Percentiles rank a stretch among this genome's conserved stretches.
phyloP scores from a whole-genome alignment of 64 coral and sea anemone species.

The Platygyra sinensis region DNA sequence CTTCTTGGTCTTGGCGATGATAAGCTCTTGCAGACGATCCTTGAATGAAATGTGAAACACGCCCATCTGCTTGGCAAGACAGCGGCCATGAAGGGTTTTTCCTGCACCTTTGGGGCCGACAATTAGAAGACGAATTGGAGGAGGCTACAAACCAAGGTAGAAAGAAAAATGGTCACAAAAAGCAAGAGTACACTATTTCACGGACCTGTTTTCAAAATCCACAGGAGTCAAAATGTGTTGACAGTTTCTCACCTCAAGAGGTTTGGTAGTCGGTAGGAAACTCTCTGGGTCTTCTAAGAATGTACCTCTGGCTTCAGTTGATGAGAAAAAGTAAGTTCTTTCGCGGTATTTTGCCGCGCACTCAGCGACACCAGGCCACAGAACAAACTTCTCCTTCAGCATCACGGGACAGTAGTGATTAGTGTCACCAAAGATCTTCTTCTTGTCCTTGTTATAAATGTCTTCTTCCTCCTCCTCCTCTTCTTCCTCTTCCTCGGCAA shows the following conservation, averaged over 20 bases:
- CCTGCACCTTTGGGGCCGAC: conserved; percentile 90
- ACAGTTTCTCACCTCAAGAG: conserved; percentile 71
- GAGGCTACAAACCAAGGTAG: conserved; percentile 53
- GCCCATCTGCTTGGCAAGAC: conserved; percentile 76
- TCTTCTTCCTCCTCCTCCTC: conserved; percentile 83
- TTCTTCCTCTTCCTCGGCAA: conserved; percentile 91
- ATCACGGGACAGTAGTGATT: conserved; percentile 95
- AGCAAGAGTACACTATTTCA: not conserved
- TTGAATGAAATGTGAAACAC: conserved; percentile 95
- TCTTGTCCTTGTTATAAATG: conserved; percentile 81
- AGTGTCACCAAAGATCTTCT: conserved; percentile 89
- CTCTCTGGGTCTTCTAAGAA: conserved; percentile 79
- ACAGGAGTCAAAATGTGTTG: not conserved
- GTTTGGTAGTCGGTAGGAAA: conserved; percentile 61
- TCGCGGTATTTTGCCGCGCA: conserved; percentile 93
- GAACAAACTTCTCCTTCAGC: conserved; percentile 87
- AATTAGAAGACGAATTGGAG: conserved; percentile 86
- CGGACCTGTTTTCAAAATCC: not conserved
- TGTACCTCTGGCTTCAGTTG: conserved; percentile 47
- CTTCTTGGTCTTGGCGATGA: conserved; percentile 96
- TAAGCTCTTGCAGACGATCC: conserved; percentile 92
- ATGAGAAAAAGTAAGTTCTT: conserved; percentile 89
- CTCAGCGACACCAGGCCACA: conserved; percentile 85
- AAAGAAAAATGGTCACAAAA: not conserved
- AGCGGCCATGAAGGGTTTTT: conserved; percentile 86